Conservation (phyloP, 1,140 invertebrate species). For the Neodiprion pinetum region DNA sequence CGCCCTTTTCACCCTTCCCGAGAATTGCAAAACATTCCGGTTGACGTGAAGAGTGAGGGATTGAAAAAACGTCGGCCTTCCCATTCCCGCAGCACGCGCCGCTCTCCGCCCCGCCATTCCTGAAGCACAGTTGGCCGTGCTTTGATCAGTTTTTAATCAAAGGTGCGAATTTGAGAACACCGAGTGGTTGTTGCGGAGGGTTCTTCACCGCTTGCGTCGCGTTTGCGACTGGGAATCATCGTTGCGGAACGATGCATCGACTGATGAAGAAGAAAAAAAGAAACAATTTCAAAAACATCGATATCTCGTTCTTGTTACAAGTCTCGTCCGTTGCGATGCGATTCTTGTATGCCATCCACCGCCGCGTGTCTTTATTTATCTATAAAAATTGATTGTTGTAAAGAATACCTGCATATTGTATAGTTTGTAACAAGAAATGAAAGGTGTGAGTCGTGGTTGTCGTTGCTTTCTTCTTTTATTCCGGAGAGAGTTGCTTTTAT, state of each 20-base stretch:
- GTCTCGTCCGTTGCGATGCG: too few relatives aligned
- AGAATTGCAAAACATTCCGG: slow-evolving; percentile 5
- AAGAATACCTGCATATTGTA: too few relatives aligned
- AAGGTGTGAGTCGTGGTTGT: slow-evolving; percentile 9
- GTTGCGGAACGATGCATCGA: not conserved
- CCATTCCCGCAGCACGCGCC: not conserved
- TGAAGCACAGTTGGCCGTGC: not conserved
- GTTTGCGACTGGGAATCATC: not conserved
- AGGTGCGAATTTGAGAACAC: slow-evolving; percentile 4
- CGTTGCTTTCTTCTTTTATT: slow-evolving; percentile 28
- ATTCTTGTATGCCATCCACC: too few relatives aligned
- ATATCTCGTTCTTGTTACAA: too few relatives aligned
- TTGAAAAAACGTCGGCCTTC: not conserved
- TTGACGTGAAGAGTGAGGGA: slow-evolving; percentile 6
- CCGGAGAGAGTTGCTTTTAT: slow-evolving; percentile 26
- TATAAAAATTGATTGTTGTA: too few relatives aligned
- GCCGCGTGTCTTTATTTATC: too few relatives aligned
- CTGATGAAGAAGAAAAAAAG: not conserved
- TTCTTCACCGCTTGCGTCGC: not conserved
- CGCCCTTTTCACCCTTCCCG: not conserved
- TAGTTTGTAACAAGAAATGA: too few relatives aligned
- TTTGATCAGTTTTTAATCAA: slow-evolving; percentile 8
- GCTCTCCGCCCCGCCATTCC: not conserved
- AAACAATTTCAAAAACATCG: too few relatives aligned
- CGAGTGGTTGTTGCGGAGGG: not conserved